Percentiles rank a stretch among this genome's conserved stretches.
phyloP scores from a whole-genome alignment of 2,888 invertebrate genomes.

The Theretra japonica region DNA sequence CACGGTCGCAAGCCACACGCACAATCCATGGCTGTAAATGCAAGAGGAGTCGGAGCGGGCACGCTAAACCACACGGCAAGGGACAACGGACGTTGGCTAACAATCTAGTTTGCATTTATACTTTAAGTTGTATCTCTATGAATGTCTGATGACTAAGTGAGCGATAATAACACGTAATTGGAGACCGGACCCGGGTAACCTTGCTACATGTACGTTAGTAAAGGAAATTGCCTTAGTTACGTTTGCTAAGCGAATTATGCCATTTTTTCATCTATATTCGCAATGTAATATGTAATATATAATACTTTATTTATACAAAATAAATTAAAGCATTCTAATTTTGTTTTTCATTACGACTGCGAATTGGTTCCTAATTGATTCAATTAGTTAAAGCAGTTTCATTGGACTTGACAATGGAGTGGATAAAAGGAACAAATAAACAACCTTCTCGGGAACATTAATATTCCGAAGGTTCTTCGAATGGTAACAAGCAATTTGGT shows the following conservation, averaged over 20 bases:
- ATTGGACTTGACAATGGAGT: constrained; percentile 18
- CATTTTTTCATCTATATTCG: constrained; percentile 44
- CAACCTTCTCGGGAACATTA: constrained; percentile 28
- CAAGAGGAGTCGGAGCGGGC: background rate
- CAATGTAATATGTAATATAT: constrained; percentile 42
- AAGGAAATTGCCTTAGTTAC: constrained; percentile 57
- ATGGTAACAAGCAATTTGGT: constrained; percentile 20
- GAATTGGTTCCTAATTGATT: constrained; percentile 26
- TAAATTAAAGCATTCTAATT: constrained; percentile 31
- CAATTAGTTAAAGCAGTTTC: constrained; percentile 24
- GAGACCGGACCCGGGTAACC: constrained; percentile 58
- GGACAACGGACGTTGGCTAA: constrained; percentile 48
- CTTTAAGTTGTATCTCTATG: constrained; percentile 46
- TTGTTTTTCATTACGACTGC: constrained; percentile 27
- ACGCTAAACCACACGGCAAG: constrained; percentile 35
- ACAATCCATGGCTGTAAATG: constrained; percentile 61
- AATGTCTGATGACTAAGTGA: constrained; percentile 53
- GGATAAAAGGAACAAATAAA: constrained; percentile 29
- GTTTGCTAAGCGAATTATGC: constrained; percentile 47
- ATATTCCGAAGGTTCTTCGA: constrained; percentile 16
- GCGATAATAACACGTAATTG: constrained; percentile 59
- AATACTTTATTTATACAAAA: constrained; percentile 31
- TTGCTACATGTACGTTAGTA: constrained; percentile 52
- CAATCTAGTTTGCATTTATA: constrained; percentile 62
- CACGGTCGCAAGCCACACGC: constrained; percentile 55